Percentiles rank a stretch among this genome's conserved stretches.
Evolutionary conservation across 2,797 vertebrate species (phyloP).

Genomic region (Esox lucius): DNA sequence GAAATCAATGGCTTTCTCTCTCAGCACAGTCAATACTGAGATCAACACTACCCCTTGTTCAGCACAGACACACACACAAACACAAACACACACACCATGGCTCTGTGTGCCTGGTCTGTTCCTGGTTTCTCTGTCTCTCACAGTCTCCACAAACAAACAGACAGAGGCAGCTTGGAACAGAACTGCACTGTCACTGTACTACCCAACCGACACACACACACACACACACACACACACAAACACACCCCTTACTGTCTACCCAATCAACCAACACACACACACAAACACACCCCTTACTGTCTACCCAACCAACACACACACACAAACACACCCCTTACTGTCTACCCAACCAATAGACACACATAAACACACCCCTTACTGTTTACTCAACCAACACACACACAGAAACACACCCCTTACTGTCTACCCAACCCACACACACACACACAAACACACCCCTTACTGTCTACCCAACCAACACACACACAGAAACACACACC

Average conservation of each 20-base stretch:
- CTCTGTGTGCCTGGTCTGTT: constrained; percentile 13
- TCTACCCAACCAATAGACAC: background rate
- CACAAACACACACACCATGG: constrained; percentile 9
- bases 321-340: background rate
- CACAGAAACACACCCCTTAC: background rate
- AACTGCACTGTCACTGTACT: constrained; percentile 25
- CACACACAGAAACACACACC: too few species aligned
- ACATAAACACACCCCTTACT: background rate
- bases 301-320: background rate
- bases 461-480: too few species aligned
- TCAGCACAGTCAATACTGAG: constrained; percentile 28
- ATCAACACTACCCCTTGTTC: background rate
- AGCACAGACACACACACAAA: constrained; percentile 3
- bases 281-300: background rate
- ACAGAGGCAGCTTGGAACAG: constrained; percentile 8
- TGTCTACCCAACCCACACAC: background rate
- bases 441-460: constrained; percentile 10
- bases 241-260: background rate
- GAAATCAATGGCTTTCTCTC: constrained; percentile 37
- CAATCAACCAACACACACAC: background rate
- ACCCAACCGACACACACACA: background rate
- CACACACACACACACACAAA: background rate
- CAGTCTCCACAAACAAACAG: constrained; percentile 22
- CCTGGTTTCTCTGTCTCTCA: constrained; percentile 27
- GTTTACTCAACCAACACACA: background rate